Base-by-base conservation (phyloP, 2,797 vertebrate species). In the Saxicola maurus region DNA sequence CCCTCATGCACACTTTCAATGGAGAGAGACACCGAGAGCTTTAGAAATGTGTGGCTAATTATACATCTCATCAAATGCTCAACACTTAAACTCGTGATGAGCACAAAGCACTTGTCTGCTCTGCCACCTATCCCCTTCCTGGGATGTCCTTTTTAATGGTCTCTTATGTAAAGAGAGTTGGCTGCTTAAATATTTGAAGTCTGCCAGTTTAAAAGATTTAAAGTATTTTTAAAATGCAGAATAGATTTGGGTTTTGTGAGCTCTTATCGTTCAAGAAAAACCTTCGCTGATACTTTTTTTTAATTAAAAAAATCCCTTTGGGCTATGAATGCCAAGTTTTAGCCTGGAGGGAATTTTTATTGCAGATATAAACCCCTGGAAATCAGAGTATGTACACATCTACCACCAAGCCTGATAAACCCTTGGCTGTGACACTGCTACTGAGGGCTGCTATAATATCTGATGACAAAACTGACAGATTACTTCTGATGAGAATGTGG, bases 391-490 rank as follows among this genome's bases (percentile, higher is more conserved):
- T 66, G 90, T 94, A 81, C 71, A 91, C 72, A 91, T 84, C 65
- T 33, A 93, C 55, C 59, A 90, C 57, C 51, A 30, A 95, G 59
- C 35, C 53, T 77, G 80, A 92, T 94, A 94, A 94, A 95, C 75
- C 65, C 82, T 95, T 89, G 93, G 92, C 82, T 91, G 87, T 93
- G 92, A 96, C 90, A 95, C 56, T 79, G 92, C 82, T 89, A 91
- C 77, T 67, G 79, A 95, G 92, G 96, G 93, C 82, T 87, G 80
- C 86, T 95, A 56, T 94, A 96, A 94, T 96, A 96, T 96, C 86
- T 96, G 91, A 96, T 49, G 49, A 90, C 92, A 97, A 96, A 93
- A 80, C 91, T 95, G 94, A 96, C 96, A 96, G 94, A 96, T 96
- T 92, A 95, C 89, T 91, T 94, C 93, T 94, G 88, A 96, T 93